A percentile compares a stretch with the other conserved stretches of the same genome.
Conservation (phyloP, 2,113 vertebrate genomes). For the Toxostoma redivivum region DNA sequence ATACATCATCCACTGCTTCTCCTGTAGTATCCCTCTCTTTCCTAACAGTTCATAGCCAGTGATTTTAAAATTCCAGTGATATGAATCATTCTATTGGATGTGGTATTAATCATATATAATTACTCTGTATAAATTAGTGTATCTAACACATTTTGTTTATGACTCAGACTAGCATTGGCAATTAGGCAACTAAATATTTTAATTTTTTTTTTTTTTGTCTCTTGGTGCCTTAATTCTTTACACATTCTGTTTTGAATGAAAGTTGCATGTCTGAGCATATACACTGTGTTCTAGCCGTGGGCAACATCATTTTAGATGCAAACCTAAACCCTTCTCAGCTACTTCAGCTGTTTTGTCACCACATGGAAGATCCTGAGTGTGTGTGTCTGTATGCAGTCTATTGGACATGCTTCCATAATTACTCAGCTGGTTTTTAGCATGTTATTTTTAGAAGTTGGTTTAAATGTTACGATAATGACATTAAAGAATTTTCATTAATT, state of each 20-base stretch:
- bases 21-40: background rate
- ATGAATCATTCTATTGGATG: background rate
- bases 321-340: background rate
- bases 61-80: slow-evolving; percentile 12
- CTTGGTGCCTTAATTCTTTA: slow-evolving; percentile 13
- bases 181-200: background rate
- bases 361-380: background rate
- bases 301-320: slow-evolving; percentile 9
- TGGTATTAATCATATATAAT: slow-evolving; percentile 19
- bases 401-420: background rate
- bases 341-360: background rate
- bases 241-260: slow-evolving; percentile 7
- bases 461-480: background rate
- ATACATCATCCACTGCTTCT: background rate
- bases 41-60: background rate
- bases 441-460: background rate
- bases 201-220: background rate
- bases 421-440: background rate
- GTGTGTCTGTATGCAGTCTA: background rate
- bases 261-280: slow-evolving; percentile 32
- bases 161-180: background rate
- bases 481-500: background rate
- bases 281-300: background rate
- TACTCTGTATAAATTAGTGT: background rate
- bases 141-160: slow-evolving; percentile 35